Percentiles rank a stretch among this genome's conserved stretches.
These are phyloP conservation scores for Diadromus collaris DNA, from an alignment of 2,888 invertebrate species.

Conservation along the genomic window DNA sequence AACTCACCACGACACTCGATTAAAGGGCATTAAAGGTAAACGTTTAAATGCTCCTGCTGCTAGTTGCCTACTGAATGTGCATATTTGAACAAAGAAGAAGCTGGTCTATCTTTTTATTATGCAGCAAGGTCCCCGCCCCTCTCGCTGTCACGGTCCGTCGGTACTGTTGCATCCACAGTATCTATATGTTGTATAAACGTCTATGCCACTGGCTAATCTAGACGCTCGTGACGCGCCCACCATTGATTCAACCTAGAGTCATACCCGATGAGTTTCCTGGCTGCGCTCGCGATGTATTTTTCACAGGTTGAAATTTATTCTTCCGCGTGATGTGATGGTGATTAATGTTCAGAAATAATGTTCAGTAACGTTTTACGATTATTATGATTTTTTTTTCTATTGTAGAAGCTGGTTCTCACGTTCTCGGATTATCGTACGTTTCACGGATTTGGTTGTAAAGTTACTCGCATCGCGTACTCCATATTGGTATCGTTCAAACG, in stretches of 20 bases:
- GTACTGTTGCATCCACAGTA: constrained; percentile 27
- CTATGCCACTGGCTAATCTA: constrained; percentile 42
- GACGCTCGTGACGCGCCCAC: constrained; percentile 51
- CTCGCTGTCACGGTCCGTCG: constrained; percentile 41
- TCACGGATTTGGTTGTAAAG: neutral
- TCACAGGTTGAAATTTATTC: neutral
- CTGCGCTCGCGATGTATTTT: constrained; percentile 11
- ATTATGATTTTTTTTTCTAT: neutral
- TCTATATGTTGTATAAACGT: constrained; percentile 32
- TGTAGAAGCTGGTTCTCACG: neutral
- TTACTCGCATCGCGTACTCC: constrained; percentile 10
- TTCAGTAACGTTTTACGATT: neutral
- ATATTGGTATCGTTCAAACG: constrained; percentile 38
- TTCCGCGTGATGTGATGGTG: neutral
- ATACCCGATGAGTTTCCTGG: constrained; percentile 34
- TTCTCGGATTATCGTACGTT: neutral
- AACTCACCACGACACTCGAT: constrained; percentile 49
- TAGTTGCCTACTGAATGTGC: constrained; percentile 53
- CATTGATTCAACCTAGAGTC: constrained; percentile 53
- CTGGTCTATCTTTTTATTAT: constrained; percentile 51
- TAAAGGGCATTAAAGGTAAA: constrained; percentile 54
- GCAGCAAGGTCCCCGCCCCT: constrained; percentile 28
- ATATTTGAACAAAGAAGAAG: constrained; percentile 55
- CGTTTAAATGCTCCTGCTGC: constrained; percentile 47
- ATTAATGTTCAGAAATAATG: neutral